A percentile compares a stretch with the other conserved stretches of the same genome.
These are phyloP conservation scores for Hyperoplus immaculatus DNA, from an alignment of 2,797 vertebrate species.

Conservation along the genomic window DNA sequence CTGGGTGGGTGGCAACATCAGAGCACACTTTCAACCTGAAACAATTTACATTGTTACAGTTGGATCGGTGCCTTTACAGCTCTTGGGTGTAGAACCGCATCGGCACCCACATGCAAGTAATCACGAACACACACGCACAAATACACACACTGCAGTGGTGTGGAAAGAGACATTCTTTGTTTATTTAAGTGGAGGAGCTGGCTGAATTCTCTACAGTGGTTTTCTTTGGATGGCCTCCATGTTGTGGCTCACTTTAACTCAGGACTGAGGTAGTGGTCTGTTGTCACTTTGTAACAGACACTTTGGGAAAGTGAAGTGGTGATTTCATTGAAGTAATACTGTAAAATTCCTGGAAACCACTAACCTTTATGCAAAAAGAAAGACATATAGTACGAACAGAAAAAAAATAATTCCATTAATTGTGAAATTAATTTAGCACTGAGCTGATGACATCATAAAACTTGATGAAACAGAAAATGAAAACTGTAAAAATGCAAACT, in stretches of 20 bases:
- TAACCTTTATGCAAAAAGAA: constrained; percentile 18
- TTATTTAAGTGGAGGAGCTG: constrained; percentile 72
- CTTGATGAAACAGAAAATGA: constrained; percentile 45
- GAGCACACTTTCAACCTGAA: constrained; percentile 74
- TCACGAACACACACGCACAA: constrained; percentile 30
- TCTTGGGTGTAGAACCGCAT: constrained; percentile 50
- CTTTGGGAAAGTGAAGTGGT: constrained; percentile 41
- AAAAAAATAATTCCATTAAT: constrained; percentile 31
- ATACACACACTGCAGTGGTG: constrained; percentile 40
- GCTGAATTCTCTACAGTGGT: constrained; percentile 62
- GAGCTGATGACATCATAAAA: constrained; percentile 56
- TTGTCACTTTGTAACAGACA: constrained; percentile 55
- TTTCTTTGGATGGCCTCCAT: constrained; percentile 76
- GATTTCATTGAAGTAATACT: constrained; percentile 23
- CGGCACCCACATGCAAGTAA: constrained; percentile 34
- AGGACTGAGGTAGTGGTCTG: constrained; percentile 49
- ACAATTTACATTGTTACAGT: constrained; percentile 81
- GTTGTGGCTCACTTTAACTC: constrained; percentile 61
- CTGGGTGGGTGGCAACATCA: constrained; percentile 67
- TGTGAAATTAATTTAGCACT: constrained; percentile 27
- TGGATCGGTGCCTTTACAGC: constrained; percentile 66
- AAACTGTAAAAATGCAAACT: constrained; percentile 52
- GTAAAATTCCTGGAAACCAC: constrained; percentile 27
- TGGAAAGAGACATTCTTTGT: constrained; percentile 65
- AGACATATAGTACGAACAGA: constrained; percentile 29